Base-by-base conservation (phyloP, 2,888 invertebrate species). In the Pollenia amentaria region DNA sequence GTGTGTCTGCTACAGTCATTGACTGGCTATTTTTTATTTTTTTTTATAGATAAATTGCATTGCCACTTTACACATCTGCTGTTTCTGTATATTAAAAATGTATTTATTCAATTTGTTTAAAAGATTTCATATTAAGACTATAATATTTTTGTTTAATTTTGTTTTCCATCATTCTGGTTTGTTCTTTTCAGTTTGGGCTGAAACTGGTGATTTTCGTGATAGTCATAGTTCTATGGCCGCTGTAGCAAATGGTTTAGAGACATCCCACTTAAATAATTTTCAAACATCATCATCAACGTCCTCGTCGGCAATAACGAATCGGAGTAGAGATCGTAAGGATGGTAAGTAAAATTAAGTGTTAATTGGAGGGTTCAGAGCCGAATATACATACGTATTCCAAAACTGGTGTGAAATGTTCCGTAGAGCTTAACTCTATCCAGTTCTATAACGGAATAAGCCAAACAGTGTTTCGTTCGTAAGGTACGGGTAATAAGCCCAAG, bases 171-270 rank as follows among this genome's bases (percentile, higher is more conserved):
- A 88, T 87, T 89, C 91, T 92, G 92, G 92, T 90, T 91, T 92
- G 89, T 91, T 92, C 94, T 93, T 95, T 95, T 89, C 96, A 97
- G 97, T 97, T 93, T 97, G 97, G 97, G 97, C 97, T 88, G 97
- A 97, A 94, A 96, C 96, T 82, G 97, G 97, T 88, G 97, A 97
- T 94, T 97, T 97, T 93, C 95, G 97, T 90, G 97, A 97, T 94
- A 96, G 96, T 89, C 97, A 97, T 92, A 95, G 95, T 89, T 95
- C 95, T 64, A 94, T 95, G 90, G 94, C 95, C 90, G 96, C 96
- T 82, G 95, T 95, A 91, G 94, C 95, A 88, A 94, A 94, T 90
- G 94, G 94, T 89, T 94, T 95, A 94, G 95, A 95, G 92, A 95
- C 95, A 91, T 95, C 96, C 80, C 96, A 96, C 87, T 86, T 92